Evolutionary conservation across 2,888 invertebrate species (phyloP).

Genomic region (Folsomia candida): DNA sequence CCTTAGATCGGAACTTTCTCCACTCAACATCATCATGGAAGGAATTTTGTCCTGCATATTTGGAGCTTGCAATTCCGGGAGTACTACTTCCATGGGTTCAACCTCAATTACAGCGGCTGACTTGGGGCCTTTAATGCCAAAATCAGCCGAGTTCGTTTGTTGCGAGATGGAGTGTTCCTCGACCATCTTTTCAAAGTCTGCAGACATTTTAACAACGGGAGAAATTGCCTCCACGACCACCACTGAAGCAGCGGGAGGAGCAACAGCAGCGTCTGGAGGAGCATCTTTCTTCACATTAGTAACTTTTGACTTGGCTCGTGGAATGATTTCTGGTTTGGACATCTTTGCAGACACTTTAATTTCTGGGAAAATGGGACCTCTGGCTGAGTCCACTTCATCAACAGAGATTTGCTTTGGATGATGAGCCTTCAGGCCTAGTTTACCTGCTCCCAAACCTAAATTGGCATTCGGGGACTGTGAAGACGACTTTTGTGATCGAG

Average conservation of each 20-base stretch:
- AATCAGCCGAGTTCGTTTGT: neutral
- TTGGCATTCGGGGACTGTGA: conserved; percentile 36
- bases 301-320: conserved; percentile 42
- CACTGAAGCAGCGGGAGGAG: no score
- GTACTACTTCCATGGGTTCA: conserved; percentile 33
- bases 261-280: neutral
- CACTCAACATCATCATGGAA: conserved; percentile 30
- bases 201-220: conserved; percentile 46
- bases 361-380: conserved; percentile 33
- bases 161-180: conserved; percentile 10
- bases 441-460: conserved; percentile 31
- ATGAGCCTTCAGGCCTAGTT: conserved; percentile 32
- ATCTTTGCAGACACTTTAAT: conserved; percentile 27
- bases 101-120: conserved; percentile 37
- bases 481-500: conserved; percentile 34
- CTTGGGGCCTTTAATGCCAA: neutral
- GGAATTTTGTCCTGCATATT: conserved; percentile 26
- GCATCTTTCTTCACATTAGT: conserved; percentile 37
- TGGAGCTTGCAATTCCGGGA: conserved; percentile 26
- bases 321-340: conserved; percentile 44
- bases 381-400: conserved; percentile 41
- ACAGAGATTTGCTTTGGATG: conserved; percentile 28
- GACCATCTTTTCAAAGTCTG: conserved; percentile 32
- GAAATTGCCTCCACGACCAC: conserved; percentile 47
- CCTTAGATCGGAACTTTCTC: conserved; percentile 6